Conservation (phyloP, 2,797 vertebrate genomes). For the Naso thynnoides region DNA sequence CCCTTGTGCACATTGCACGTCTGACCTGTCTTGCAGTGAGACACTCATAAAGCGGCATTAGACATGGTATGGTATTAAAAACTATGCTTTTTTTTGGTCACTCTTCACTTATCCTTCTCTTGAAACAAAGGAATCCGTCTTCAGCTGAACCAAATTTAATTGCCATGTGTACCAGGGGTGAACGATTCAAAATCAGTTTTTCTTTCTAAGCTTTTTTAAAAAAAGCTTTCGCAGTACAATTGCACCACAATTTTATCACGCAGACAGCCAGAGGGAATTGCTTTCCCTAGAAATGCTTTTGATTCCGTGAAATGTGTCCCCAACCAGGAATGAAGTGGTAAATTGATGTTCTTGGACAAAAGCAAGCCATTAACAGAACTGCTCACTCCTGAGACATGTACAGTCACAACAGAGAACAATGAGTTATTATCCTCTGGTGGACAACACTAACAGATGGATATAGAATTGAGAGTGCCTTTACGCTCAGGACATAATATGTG, state of each 20-base stretch:
- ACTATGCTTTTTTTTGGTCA: not conserved
- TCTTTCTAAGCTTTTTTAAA: not conserved
- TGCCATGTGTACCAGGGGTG: not conserved
- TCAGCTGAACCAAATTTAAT: not conserved
- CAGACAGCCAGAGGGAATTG: constrained; percentile 13
- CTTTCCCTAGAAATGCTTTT: constrained; percentile 31
- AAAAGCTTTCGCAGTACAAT: constrained; percentile 10
- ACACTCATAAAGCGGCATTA: not conserved
- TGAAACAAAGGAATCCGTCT: constrained; percentile 1
- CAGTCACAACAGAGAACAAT: constrained; percentile 2
- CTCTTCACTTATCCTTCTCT: not conserved
- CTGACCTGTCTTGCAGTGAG: not conserved
- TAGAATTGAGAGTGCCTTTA: not conserved
- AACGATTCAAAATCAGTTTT: not conserved
- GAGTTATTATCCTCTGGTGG: constrained; percentile 32
- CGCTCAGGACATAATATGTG: constrained; percentile 9
- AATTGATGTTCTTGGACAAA: constrained; percentile 55
- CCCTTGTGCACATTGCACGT: not conserved
- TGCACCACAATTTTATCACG: not conserved
- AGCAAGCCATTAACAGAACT: constrained; percentile 48
- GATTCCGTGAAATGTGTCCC: constrained; percentile 45
- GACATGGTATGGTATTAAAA: not conserved
- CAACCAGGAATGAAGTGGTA: constrained; percentile 36
- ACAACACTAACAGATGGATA: constrained; percentile 11
- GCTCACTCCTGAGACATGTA: constrained; percentile 35